A percentile compares a stretch with the other conserved stretches of the same genome.
Evolutionary conservation across 2,888 invertebrate species (phyloP).

Genomic region (Drosophila sordidapex): DNA sequence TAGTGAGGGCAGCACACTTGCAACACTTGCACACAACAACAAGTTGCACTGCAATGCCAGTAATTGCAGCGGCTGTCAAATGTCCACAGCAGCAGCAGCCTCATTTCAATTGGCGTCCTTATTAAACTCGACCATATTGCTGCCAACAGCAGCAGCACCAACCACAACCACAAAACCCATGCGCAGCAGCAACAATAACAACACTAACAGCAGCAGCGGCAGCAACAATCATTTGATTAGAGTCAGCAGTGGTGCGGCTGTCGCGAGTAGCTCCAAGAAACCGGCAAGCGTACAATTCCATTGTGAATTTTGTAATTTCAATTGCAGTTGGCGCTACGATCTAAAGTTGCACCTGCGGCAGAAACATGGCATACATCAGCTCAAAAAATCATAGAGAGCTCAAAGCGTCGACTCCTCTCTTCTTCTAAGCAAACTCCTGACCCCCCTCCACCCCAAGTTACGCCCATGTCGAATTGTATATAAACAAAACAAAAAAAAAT

Average conservation of each 20-base stretch:
- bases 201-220: conserved; percentile 19
- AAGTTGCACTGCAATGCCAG: conserved; percentile 53
- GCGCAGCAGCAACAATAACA: conserved; percentile 28
- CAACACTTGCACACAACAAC: conserved; percentile 28
- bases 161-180: conserved; percentile 32
- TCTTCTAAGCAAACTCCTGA: neutral
- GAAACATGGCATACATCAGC: conserved; percentile 85
- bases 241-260: conserved; percentile 4
- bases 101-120: conserved; percentile 83
- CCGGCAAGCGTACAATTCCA: conserved; percentile 79
- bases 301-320: conserved; percentile 84
- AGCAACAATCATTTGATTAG: conserved; percentile 27
- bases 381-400: conserved; percentile 82
- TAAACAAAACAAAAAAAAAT: conserved; percentile 12
- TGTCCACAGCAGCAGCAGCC: conserved; percentile 81
- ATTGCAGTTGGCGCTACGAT: conserved; percentile 85
- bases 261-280: conserved; percentile 64
- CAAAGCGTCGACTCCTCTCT: conserved; percentile 6
- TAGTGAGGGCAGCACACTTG: conserved; percentile 9
- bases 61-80: conserved; percentile 82
- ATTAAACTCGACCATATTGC: conserved; percentile 79
- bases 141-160: conserved; percentile 61
- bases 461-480: conserved; percentile 30
- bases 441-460: neutral
- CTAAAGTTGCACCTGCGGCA: conserved; percentile 85